Evolutionary conservation across 2,113 vertebrate species (phyloP).

Genomic region (Dissostichus mawsoni): DNA sequence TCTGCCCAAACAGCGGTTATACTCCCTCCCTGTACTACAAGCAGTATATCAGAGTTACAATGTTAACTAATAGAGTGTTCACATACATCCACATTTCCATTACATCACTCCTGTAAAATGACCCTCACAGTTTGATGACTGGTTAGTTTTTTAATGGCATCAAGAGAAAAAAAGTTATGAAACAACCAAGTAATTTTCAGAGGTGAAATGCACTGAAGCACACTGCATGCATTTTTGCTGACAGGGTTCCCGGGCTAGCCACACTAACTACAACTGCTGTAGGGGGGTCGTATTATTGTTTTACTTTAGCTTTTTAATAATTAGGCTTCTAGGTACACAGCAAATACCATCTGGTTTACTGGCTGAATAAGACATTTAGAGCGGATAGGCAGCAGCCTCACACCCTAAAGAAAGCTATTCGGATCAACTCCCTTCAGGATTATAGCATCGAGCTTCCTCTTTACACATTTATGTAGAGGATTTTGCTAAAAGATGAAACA

Average conservation of each 20-base stretch:
- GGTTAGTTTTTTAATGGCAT: background rate
- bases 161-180: constrained; percentile 5
- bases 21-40: constrained; percentile 19
- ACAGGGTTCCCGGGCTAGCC: background rate
- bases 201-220: constrained; percentile 35
- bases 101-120: background rate
- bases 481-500: constrained; percentile 26
- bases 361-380: constrained; percentile 10
- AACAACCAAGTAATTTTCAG: constrained; percentile 32
- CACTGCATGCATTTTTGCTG: constrained; percentile 34
- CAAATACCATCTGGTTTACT: constrained; percentile 10
- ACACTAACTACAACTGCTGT: constrained; percentile 16
- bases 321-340: constrained; percentile 11
- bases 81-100: background rate
- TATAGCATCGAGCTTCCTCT: constrained; percentile 24
- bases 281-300: constrained; percentile 9
- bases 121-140: background rate
- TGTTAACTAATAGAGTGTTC: background rate
- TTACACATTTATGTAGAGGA: constrained; percentile 27
- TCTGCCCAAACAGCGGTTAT: constrained; percentile 47
- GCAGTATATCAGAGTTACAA: background rate
- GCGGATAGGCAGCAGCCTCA: constrained; percentile 13
- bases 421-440: constrained; percentile 35
- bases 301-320: constrained; percentile 34
- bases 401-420: constrained; percentile 17